Evolutionary conservation across 2,888 invertebrate species (phyloP).

Genomic region (Calephelis perditalis): DNA sequence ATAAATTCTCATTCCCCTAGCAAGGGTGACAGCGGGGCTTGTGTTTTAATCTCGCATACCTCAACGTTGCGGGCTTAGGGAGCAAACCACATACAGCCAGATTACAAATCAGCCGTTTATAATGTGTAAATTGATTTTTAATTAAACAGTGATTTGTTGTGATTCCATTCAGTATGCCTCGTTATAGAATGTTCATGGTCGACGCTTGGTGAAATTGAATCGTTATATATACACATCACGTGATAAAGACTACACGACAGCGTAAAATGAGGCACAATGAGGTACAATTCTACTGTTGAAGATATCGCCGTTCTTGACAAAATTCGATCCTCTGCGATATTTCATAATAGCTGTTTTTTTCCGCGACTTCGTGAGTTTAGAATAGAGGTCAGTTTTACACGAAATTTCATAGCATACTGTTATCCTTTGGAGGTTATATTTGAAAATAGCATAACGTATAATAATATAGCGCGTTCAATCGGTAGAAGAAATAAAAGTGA

Average conservation of each 20-base stretch:
- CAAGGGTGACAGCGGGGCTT: not conserved
- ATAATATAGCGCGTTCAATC: too few relatives aligned
- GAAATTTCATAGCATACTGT: too few relatives aligned
- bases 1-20: not conserved
- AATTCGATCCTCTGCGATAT: not conserved
- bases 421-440: too few relatives aligned
- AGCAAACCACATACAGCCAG: constrained; percentile 4
- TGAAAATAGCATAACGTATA: too few relatives aligned
- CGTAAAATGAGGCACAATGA: not conserved
- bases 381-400: too few relatives aligned
- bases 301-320: not conserved
- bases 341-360: too few relatives aligned
- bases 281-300: not conserved
- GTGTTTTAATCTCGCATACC: constrained; percentile 7
- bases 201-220: not conserved
- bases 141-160: constrained; percentile 1
- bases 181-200: not conserved
- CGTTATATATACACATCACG: not conserved
- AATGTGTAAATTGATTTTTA: constrained; percentile 10
- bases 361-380: too few relatives aligned
- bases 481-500: too few relatives aligned
- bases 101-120: constrained; percentile 7
- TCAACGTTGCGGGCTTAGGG: constrained; percentile 1
- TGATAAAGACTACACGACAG: too few relatives aligned
- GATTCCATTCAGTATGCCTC: not conserved